phyloP scores from a whole-genome alignment of 2,113 vertebrate genomes.

The Cynocephalus volans region DNA sequence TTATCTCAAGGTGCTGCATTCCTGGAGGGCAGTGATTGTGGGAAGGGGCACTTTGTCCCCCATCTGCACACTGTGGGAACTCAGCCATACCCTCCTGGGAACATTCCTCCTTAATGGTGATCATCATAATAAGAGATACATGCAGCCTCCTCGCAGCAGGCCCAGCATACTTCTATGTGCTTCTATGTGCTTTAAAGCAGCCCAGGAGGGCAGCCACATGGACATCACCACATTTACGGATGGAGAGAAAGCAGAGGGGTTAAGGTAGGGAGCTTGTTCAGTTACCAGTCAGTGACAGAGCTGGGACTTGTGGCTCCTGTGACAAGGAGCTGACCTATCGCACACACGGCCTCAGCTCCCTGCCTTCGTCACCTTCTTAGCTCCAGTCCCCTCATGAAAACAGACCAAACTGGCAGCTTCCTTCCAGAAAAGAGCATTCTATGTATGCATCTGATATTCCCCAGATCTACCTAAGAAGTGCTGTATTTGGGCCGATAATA shows the following conservation, averaged over 20 bases:
- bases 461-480: background rate
- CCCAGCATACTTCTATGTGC: rapidly evolving
- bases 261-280: rapidly evolving
- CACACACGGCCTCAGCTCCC: rapidly evolving
- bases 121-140: rapidly evolving
- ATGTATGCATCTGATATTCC: rapidly evolving
- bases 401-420: background rate
- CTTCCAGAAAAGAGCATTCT: background rate
- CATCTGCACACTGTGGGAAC: no score
- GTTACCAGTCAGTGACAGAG: background rate
- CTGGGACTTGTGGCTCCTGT: background rate
- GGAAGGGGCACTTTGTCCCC: rapidly evolving
- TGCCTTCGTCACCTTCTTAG: background rate
- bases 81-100: background rate
- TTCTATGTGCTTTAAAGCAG: background rate
- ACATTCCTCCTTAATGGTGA: rapidly evolving
- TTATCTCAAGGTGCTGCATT: background rate
- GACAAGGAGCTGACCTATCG: background rate
- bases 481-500: rapidly evolving
- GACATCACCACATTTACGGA: rapidly evolving
- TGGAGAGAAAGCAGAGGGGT: background rate
- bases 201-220: rapidly evolving
- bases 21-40: background rate
- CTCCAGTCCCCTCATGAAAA: rapidly evolving
- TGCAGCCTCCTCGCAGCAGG: rapidly evolving